A percentile compares a stretch with the other conserved stretches of the same genome.
Conservation (phyloP, 30 jellyfish, hydroid and myxozoan genomes). For the Rhopilema esculentum region DNA sequence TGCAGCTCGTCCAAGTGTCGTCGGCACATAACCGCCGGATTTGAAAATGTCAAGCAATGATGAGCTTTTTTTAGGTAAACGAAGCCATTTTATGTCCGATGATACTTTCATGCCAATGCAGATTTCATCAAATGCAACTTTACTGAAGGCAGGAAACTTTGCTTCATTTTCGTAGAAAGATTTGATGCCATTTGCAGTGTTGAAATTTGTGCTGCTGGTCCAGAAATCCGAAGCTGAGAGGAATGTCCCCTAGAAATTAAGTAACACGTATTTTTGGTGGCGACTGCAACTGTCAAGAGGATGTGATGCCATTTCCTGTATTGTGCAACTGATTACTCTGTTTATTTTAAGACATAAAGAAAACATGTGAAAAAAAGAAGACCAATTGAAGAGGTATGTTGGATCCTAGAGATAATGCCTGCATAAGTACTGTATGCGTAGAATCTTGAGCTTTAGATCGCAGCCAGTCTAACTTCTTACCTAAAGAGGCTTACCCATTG, state of each 20-base stretch:
- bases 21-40: conserved; percentile 10
- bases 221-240: not conserved
- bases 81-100: not conserved
- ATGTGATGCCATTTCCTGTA: too few relatives aligned
- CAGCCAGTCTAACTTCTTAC: too few relatives aligned
- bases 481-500: too few relatives aligned
- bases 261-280: too few relatives aligned
- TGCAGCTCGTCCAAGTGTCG: conserved; percentile 21
- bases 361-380: not conserved
- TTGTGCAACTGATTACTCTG: too few relatives aligned
- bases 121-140: not conserved
- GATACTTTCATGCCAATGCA: conserved; percentile 36
- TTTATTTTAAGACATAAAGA: too few relatives aligned
- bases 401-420: too few relatives aligned
- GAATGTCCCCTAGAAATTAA: not conserved
- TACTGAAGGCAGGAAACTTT: conserved; percentile 37
- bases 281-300: too few relatives aligned
- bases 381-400: too few relatives aligned
- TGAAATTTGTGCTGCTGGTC: not conserved
- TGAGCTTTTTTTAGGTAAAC: not conserved
- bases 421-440: too few relatives aligned
- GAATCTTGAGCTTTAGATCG: too few relatives aligned
- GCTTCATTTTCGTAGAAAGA: conserved; percentile 14
- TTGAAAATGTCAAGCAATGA: conserved; percentile 15
- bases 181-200: conserved; percentile 5